These are phyloP conservation scores for Erynnis tages DNA, from an alignment of 2,888 invertebrate species.

Conservation along the genomic window DNA sequence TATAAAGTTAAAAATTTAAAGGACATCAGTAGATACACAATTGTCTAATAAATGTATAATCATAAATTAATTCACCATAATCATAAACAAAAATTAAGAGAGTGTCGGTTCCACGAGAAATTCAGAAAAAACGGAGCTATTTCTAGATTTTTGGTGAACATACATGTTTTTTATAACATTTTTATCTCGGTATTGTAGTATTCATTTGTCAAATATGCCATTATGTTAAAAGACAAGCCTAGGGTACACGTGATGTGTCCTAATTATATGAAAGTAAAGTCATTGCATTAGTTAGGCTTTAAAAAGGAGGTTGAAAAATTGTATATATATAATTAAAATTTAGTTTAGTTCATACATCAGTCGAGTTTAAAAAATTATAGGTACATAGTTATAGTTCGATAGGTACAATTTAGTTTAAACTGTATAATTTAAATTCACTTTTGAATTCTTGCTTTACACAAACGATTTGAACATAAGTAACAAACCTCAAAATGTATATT, in stretches of 20 bases:
- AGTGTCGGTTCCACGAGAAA: no score
- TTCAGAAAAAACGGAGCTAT: no score
- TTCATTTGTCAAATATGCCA: conserved; percentile 13
- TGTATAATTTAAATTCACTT: no score
- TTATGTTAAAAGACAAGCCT: conserved; percentile 21
- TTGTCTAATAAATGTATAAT: background rate
- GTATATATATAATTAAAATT: conserved; percentile 4
- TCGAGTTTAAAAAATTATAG: conserved; percentile 5
- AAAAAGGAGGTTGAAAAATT: conserved; percentile 8
- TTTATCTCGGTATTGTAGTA: background rate
- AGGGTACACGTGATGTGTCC: conserved; percentile 13
- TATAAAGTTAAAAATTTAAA: no score
- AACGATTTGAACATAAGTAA: background rate
- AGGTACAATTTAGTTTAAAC: no score
- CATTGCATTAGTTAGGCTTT: conserved; percentile 22
- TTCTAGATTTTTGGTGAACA: no score
- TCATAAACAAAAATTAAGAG: background rate
- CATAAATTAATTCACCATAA: background rate
- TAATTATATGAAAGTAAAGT: conserved; percentile 15
- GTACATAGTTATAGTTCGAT: no score
- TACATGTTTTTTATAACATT: no score
- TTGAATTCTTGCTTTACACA: background rate
- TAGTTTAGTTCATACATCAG: conserved; percentile 3
- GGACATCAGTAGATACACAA: no score
- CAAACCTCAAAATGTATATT: background rate